Evolutionary conservation across 2,888 invertebrate species (phyloP).

Genomic region (Macrostomum cliftonense): DNA sequence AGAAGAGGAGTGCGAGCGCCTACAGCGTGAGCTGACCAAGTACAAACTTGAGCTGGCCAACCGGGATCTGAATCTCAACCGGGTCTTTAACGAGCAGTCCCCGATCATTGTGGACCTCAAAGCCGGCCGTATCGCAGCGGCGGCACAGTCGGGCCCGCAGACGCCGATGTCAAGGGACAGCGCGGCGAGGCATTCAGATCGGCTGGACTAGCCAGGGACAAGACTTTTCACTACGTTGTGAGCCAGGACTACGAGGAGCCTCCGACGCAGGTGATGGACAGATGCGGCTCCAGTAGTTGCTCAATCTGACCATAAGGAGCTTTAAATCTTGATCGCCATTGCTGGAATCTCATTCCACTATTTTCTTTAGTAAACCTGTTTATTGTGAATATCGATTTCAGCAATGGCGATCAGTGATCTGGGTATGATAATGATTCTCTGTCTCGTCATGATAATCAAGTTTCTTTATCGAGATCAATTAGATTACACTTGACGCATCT

Average conservation of each 20-base stretch:
- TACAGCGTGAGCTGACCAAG: constrained; percentile 24
- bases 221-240: constrained; percentile 19
- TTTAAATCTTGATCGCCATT: too few species aligned
- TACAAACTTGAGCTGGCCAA: constrained; percentile 31
- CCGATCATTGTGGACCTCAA: constrained; percentile 23
- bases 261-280: too few species aligned
- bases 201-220: constrained; percentile 13
- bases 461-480: too few species aligned
- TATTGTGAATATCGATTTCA: too few species aligned
- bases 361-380: too few species aligned
- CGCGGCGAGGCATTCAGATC: constrained; percentile 10
- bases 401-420: too few species aligned
- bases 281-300: too few species aligned
- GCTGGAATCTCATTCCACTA: too few species aligned
- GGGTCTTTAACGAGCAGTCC: constrained; percentile 27
- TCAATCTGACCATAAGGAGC: too few species aligned
- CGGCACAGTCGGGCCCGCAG: not conserved
- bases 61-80: constrained; percentile 30
- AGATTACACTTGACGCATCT: too few species aligned
- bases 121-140: not conserved
- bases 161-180: not conserved
- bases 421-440: too few species aligned
- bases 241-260: constrained; percentile 18
- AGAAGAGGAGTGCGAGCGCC: constrained; percentile 15
- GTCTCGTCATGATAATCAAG: too few species aligned